Conservation (phyloP, 1,140 invertebrate species). For the Hypothenemus hampei region DNA sequence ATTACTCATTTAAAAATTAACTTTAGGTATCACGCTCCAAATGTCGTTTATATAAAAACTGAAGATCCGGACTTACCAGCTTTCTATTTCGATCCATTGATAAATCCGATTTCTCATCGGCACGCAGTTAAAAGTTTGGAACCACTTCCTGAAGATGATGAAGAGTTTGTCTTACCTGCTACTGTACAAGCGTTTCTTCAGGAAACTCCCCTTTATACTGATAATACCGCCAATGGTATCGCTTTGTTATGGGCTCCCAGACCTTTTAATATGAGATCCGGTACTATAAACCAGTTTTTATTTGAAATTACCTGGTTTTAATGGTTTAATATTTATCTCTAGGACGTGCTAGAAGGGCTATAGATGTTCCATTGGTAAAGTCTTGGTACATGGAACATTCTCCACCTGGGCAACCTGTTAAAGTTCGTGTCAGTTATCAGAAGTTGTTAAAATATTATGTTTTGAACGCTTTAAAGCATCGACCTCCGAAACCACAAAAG, state of each 20-base stretch:
- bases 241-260: constrained; percentile 96
- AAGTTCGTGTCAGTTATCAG: constrained; percentile 98
- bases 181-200: constrained; percentile 88
- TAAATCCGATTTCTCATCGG: constrained; percentile 97
- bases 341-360: constrained; percentile 79
- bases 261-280: constrained; percentile 95
- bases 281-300: constrained; percentile 15
- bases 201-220: constrained; percentile 94
- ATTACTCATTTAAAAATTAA: not conserved
- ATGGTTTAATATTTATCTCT: constrained; percentile 26
- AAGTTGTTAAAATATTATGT: constrained; percentile 98
- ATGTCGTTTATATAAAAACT: constrained; percentile 99
- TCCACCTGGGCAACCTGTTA: constrained; percentile 96
- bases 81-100: constrained; percentile 99
- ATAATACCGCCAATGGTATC: constrained; percentile 99
- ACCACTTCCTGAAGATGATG: constrained; percentile 86
- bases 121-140: constrained; percentile 82
- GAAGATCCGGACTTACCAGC: constrained; percentile 99
- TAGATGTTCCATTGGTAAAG: constrained; percentile 97
- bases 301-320: not conserved
- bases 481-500: constrained; percentile 97
- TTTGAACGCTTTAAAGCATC: constrained; percentile 94
- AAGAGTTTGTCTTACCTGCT: constrained; percentile 90
- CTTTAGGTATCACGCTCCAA: constrained; percentile 96
- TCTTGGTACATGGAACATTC: constrained; percentile 98